These are phyloP conservation scores for Dendrolimus houi DNA, from an alignment of 2,888 invertebrate genomes.

Conservation along the genomic window DNA sequence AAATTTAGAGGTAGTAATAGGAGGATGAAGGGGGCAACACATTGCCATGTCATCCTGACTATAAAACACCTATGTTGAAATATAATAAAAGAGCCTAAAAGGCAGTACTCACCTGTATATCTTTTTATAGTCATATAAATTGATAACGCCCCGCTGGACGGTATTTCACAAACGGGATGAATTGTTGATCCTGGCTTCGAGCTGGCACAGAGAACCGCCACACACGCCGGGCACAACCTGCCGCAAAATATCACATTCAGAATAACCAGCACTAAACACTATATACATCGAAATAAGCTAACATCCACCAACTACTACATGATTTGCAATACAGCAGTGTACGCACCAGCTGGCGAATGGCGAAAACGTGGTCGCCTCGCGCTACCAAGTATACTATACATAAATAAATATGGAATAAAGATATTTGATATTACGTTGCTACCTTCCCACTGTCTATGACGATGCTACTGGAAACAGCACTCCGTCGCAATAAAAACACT, in stretches of 20 bases:
- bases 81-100: too few relatives aligned
- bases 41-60: too few relatives aligned
- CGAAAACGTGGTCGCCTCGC: slow-evolving; percentile 69
- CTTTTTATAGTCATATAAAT: slow-evolving; percentile 98
- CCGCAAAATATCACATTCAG: slow-evolving; percentile 29
- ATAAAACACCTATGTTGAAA: too few relatives aligned
- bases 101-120: slow-evolving; percentile 85
- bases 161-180: slow-evolving; percentile 74
- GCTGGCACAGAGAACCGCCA: slow-evolving; percentile 53
- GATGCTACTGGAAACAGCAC: slow-evolving; percentile 47
- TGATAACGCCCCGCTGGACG: slow-evolving; percentile 92
- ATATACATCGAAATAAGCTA: slow-evolving; percentile 13
- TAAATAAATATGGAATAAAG: slow-evolving; percentile 60
- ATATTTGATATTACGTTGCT: slow-evolving; percentile 58
- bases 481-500: slow-evolving; percentile 38
- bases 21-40: too few relatives aligned
- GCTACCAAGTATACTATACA: slow-evolving; percentile 39
- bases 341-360: slow-evolving; percentile 74
- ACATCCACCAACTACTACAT: slow-evolving; percentile 35
- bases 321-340: slow-evolving; percentile 51
- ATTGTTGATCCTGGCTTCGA: slow-evolving; percentile 63
- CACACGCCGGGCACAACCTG: slow-evolving; percentile 66
- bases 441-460: slow-evolving; percentile 64
- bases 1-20: too few relatives aligned
- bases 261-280: slow-evolving; percentile 3